Percentiles rank a stretch among this genome's conserved stretches.
Evolutionary conservation across 1,140 invertebrate species (phyloP).

Genomic region (Caenorhabditis elegans): WBcel235 BX284606.5:17234501-17235000

Average conservation of each 20-base stretch:
- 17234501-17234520: no score
- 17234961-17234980: slow-evolving; percentile 74
- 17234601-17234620: background rate
- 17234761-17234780: background rate
- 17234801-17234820: slow-evolving; percentile 56
- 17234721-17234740: no score
- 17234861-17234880: slow-evolving; percentile 62
- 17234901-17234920: slow-evolving; percentile 66
- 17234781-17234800: slow-evolving; percentile 51
- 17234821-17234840: slow-evolving; percentile 51
- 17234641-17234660: background rate
- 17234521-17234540: no score
- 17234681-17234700: background rate
- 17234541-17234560: no score
- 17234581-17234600: background rate
- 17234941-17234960: slow-evolving; percentile 93
- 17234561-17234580: no score
- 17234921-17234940: slow-evolving; percentile 66
- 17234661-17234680: background rate
- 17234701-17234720: background rate
- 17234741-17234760: no score
- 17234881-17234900: slow-evolving; percentile 59
- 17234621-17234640: background rate
- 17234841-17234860: slow-evolving; percentile 58
- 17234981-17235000: slow-evolving; percentile 81